These are phyloP conservation scores for Eretmocerus hayati DNA, from an alignment of 2,888 invertebrate genomes.

Conservation along the genomic window DNA sequence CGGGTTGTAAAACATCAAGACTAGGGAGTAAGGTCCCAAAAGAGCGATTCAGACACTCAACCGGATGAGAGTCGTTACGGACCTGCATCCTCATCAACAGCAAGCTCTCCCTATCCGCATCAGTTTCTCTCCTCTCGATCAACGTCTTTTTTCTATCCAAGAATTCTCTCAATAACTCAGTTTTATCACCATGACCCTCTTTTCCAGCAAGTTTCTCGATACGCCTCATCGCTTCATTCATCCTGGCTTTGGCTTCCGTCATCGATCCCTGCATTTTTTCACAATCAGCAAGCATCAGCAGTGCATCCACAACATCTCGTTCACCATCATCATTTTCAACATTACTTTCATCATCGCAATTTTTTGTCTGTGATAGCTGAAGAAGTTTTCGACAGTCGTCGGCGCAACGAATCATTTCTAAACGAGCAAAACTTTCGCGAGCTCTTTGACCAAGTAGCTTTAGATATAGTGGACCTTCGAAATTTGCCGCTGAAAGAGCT, in stretches of 20 bases:
- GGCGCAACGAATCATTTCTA: slow-evolving; percentile 1
- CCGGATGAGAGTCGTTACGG: too few relatives aligned
- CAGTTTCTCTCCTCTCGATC: background rate
- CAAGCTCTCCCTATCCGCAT: too few relatives aligned
- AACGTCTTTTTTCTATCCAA: slow-evolving; percentile 7
- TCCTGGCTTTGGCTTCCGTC: slow-evolving; percentile 12
- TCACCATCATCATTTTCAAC: too few relatives aligned
- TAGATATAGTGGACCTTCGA: background rate
- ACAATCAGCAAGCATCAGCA: slow-evolving; percentile 11
- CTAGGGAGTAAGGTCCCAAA: too few relatives aligned
- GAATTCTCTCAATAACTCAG: slow-evolving; percentile 21
- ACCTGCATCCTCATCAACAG: too few relatives aligned
- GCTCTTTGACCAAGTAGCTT: slow-evolving; percentile 2
- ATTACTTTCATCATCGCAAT: background rate
- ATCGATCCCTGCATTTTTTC: background rate
- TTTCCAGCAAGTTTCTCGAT: slow-evolving; percentile 19
- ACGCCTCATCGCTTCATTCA: slow-evolving; percentile 24
- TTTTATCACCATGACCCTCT: slow-evolving; percentile 11
- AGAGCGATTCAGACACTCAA: too few relatives aligned
- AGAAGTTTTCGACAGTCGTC: slow-evolving; percentile 7
- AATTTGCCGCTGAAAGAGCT: slow-evolving; percentile 2
- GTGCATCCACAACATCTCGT: slow-evolving; percentile 4
- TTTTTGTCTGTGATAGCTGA: background rate
- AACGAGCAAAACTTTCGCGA: background rate
- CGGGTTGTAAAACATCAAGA: too few relatives aligned